phyloP scores from a whole-genome alignment of 2,113 vertebrate genomes.

The Nesoenas mayeri region DNA sequence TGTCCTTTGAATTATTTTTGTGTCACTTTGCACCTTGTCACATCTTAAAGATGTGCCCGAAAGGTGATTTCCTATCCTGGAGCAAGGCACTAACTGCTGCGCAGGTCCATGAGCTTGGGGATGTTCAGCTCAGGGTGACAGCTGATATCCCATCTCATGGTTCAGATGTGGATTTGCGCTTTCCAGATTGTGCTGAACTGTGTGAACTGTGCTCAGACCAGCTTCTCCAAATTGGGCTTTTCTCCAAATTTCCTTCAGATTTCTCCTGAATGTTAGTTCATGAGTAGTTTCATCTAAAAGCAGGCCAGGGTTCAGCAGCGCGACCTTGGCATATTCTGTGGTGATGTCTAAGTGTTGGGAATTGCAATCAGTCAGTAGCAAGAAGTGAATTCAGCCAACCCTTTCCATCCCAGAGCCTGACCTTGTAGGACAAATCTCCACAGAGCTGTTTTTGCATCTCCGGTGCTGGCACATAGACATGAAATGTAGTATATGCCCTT shows the following conservation, averaged over 20 bases:
- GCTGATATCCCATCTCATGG: background rate
- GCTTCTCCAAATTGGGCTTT: background rate
- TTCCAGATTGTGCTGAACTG: background rate
- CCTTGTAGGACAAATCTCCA: background rate
- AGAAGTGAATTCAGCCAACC: conserved; percentile 21
- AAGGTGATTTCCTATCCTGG: background rate
- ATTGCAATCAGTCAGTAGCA: conserved; percentile 17
- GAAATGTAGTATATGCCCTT: conserved; percentile 19
- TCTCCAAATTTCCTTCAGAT: background rate
- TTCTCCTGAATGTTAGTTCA: background rate
- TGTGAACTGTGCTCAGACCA: background rate
- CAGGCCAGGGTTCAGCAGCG: background rate
- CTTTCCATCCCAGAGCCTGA: background rate
- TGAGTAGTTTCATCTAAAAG: background rate
- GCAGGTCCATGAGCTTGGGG: background rate
- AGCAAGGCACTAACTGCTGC: background rate
- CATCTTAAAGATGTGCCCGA: background rate
- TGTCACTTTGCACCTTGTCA: background rate
- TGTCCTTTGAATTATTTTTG: background rate
- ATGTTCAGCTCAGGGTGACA: background rate
- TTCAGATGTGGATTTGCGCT: background rate
- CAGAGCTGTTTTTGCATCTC: background rate
- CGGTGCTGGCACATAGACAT: background rate
- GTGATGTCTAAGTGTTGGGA: background rate
- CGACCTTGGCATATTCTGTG: background rate